phyloP scores from a whole-genome alignment of 2,797 vertebrate species.

The Psittacula derbiana region DNA sequence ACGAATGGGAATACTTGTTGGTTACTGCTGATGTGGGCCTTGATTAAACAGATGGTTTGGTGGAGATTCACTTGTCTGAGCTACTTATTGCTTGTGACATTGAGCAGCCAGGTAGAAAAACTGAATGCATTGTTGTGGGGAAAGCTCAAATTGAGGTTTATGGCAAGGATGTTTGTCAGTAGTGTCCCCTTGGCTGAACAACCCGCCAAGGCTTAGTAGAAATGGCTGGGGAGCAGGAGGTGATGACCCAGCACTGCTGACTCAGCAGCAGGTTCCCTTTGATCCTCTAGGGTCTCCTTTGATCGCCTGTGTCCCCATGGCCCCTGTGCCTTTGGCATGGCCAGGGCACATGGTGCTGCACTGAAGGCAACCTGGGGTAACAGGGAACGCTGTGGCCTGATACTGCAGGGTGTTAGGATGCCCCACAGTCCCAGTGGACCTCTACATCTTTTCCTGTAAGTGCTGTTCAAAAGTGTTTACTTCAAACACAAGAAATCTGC shows the following conservation, averaged over 20 bases:
- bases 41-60: neutral
- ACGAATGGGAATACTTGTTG: neutral
- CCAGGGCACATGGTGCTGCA: rapidly evolving
- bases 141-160: neutral
- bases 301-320: rapidly evolving
- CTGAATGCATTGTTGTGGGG: neutral
- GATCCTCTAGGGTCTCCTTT: neutral
- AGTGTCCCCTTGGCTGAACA: neutral
- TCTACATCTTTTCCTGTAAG: neutral
- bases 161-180: neutral
- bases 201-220: neutral
- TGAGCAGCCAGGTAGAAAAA: neutral
- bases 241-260: no score
- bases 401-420: neutral
- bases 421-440: rapidly evolving
- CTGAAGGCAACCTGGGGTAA: no score
- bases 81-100: neutral
- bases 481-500: neutral
- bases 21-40: neutral
- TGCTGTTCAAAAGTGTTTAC: neutral
- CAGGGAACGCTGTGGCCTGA: rapidly evolving
- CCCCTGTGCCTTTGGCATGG: neutral
- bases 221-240: rapidly evolving
- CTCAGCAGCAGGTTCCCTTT: neutral
- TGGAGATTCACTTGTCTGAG: neutral